Conservation (phyloP, 2,888 invertebrate genomes). For the Drosophila picticornis region DNA sequence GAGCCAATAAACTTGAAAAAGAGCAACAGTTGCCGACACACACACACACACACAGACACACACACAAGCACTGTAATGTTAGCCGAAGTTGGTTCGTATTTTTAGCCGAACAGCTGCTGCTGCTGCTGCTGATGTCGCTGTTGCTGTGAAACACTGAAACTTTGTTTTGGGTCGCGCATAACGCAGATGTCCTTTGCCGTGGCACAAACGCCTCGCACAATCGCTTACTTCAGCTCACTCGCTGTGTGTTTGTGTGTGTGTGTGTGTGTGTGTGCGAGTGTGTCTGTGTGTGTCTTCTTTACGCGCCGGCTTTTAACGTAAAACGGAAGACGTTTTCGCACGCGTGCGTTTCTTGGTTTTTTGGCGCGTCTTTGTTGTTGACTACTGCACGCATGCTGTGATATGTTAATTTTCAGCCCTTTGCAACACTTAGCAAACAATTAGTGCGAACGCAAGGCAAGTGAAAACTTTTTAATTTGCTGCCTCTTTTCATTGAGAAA, state of each 20-base stretch:
- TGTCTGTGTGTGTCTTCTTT: background rate
- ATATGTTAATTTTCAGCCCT: slow-evolving; percentile 72
- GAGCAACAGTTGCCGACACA: slow-evolving; percentile 82
- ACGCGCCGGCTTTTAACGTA: slow-evolving; percentile 60
- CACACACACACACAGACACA: slow-evolving; percentile 10
- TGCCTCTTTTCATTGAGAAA: slow-evolving; percentile 74
- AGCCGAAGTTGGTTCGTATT: slow-evolving; percentile 45
- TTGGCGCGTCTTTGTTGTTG: slow-evolving; percentile 6
- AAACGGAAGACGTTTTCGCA: slow-evolving; percentile 15
- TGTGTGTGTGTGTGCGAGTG: background rate
- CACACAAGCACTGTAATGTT: slow-evolving; percentile 2
- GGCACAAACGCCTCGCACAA: slow-evolving; percentile 57
- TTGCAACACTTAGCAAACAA: slow-evolving; percentile 72
- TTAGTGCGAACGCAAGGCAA: slow-evolving; percentile 67
- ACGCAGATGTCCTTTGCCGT: slow-evolving; percentile 80
- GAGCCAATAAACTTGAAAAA: slow-evolving; percentile 82
- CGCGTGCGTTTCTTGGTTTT: background rate
- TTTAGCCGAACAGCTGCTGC: slow-evolving; percentile 30
- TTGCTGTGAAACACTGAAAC: slow-evolving; percentile 13
- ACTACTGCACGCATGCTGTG: slow-evolving; percentile 58
- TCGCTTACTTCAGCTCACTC: slow-evolving; percentile 29
- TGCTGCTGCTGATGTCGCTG: slow-evolving; percentile 12
- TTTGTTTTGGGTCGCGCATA: slow-evolving; percentile 66
- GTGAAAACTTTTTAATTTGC: slow-evolving; percentile 78
- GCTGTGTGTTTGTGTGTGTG: slow-evolving; percentile 2